These are phyloP conservation scores for Balanococcus diminutus DNA, from an alignment of 2,888 invertebrate species.

Conservation along the genomic window DNA sequence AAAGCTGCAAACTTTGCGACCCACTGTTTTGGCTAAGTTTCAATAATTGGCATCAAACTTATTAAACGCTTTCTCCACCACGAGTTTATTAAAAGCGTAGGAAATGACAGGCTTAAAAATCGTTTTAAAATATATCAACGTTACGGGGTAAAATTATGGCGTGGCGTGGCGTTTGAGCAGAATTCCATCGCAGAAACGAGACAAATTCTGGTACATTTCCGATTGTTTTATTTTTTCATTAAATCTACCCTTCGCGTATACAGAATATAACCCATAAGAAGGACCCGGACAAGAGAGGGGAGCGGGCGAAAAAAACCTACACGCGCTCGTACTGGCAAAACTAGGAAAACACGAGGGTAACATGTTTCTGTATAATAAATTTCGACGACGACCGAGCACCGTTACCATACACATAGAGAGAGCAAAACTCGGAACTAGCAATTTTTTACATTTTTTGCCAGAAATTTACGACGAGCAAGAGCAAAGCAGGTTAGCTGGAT, in stretches of 20 bases:
- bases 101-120: constrained; percentile 33
- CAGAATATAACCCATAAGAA: neutral
- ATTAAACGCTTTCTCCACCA: constrained; percentile 6
- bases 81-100: constrained; percentile 27
- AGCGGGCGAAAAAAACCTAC: neutral
- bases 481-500: neutral
- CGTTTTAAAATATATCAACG: constrained; percentile 24
- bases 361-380: constrained; percentile 11
- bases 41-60: constrained; percentile 43
- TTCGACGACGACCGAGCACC: neutral
- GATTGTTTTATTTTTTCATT: constrained; percentile 19
- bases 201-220: constrained; percentile 22
- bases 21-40: constrained; percentile 31
- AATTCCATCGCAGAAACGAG: neutral
- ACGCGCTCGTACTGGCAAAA: neutral
- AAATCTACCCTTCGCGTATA: neutral
- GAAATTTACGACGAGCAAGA: neutral
- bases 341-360: neutral
- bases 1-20: neutral
- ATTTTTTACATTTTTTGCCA: constrained; percentile 4
- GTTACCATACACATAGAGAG: neutral
- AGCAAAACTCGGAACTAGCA: neutral
- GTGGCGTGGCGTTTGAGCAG: neutral
- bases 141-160: neutral
- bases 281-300: neutral